Percentiles rank a stretch among this genome's conserved stretches.
Evolutionary conservation across 2,113 vertebrate genomes (phyloP).

Genomic region (Nannobrachium achirus): DNA sequence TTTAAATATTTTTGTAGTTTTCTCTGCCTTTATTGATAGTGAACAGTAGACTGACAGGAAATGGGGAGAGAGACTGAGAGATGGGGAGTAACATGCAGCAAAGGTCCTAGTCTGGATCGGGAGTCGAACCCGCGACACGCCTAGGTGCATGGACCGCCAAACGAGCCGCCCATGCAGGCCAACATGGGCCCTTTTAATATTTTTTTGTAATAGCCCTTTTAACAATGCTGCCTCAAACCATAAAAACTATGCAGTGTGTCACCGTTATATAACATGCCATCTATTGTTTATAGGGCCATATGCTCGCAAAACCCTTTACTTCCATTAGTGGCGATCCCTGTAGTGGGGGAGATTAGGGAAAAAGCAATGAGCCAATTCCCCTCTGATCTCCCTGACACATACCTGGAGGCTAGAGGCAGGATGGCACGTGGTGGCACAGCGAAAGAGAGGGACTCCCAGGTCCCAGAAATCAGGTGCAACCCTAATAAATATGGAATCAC

Average conservation of each 20-base stretch:
- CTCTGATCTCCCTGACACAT: slow-evolving; percentile 33
- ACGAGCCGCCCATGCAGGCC: too few relatives aligned
- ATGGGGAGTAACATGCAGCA: too few relatives aligned
- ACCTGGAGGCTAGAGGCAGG: slow-evolving; percentile 45
- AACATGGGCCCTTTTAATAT: slow-evolving; percentile 9
- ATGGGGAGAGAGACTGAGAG: too few relatives aligned
- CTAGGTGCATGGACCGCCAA: too few relatives aligned
- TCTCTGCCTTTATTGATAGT: too few relatives aligned
- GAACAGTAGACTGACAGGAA: too few relatives aligned
- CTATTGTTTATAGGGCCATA: slow-evolving; percentile 46
- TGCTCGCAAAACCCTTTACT: slow-evolving; percentile 40
- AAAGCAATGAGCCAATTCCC: slow-evolving; percentile 56
- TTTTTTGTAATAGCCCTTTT: slow-evolving; percentile 1
- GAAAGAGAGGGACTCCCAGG: slow-evolving; percentile 38
- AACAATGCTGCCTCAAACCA: slow-evolving; percentile 9
- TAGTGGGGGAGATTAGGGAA: slow-evolving; percentile 38
- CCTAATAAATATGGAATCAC: slow-evolving; percentile 73
- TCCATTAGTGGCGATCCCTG: slow-evolving; percentile 45
- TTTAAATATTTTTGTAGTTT: slow-evolving; percentile 11
- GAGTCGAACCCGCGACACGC: too few relatives aligned
- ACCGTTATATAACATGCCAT: slow-evolving; percentile 6
- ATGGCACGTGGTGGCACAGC: slow-evolving; percentile 26
- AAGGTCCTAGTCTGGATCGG: too few relatives aligned
- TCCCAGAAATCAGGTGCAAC: slow-evolving; percentile 67
- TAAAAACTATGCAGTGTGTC: slow-evolving; percentile 7